phyloP scores from a whole-genome alignment of 2,113 vertebrate genomes.

The Atherinomorus stipes region DNA sequence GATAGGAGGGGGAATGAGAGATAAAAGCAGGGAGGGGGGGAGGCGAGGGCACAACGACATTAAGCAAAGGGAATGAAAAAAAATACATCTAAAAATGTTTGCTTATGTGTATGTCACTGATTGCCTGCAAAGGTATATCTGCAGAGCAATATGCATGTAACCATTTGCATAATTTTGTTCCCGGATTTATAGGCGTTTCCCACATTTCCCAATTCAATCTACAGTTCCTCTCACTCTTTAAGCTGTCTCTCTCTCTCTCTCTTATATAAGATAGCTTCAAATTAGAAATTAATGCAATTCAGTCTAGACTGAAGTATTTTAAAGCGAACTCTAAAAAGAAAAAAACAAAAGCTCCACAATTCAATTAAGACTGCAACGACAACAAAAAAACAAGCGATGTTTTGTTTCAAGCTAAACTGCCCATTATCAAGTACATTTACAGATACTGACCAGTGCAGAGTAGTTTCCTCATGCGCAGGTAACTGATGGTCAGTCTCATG shows the following conservation, averaged over 20 bases:
- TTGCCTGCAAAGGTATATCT: too few relatives aligned
- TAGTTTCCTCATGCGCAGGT: constrained; percentile 93
- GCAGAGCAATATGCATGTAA: background rate
- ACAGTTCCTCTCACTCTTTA: background rate
- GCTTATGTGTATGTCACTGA: too few relatives aligned
- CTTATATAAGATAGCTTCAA: background rate
- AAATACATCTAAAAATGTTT: background rate
- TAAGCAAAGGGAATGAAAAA: background rate
- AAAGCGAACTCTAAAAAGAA: background rate
- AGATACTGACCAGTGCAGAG: constrained; percentile 86
- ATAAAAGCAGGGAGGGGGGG: background rate
- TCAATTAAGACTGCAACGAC: background rate
- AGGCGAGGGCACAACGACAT: constrained; percentile 3
- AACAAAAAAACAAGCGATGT: background rate
- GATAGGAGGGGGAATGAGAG: background rate
- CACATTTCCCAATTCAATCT: background rate
- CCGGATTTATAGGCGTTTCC: background rate
- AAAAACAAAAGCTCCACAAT: background rate
- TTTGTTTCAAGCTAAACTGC: background rate
- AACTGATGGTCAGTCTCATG: constrained; percentile 97
- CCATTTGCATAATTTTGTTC: background rate
- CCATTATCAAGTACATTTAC: background rate
- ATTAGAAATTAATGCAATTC: background rate
- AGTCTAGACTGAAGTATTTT: background rate
- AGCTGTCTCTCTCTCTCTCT: background rate